Conservation (phyloP, 2,888 invertebrate genomes). For the Apomyelois bistriatella region DNA sequence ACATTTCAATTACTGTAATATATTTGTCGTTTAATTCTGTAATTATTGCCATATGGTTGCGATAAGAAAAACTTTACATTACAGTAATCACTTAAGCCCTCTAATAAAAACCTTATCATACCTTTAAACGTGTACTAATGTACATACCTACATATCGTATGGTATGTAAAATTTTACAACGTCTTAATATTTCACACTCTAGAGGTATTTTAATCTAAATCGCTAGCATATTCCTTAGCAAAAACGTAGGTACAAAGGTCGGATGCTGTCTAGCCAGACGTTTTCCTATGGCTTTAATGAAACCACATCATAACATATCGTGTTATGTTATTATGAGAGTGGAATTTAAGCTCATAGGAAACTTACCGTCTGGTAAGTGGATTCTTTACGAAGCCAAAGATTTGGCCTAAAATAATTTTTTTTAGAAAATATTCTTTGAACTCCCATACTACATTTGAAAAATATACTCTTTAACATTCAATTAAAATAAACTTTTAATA, state of each 20-base stretch:
- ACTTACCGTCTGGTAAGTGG: constrained; percentile 2
- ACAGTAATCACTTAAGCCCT: too few species aligned
- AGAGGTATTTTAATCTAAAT: constrained; percentile 11
- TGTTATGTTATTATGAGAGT: constrained; percentile 38
- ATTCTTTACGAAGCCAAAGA: not conserved
- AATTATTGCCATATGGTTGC: too few species aligned
- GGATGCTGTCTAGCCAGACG: constrained; percentile 44
- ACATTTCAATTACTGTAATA: too few species aligned
- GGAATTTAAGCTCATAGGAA: constrained; percentile 29
- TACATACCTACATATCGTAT: too few species aligned
- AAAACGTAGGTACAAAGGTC: constrained; percentile 24
- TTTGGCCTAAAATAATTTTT: not conserved
- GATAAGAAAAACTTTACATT: too few species aligned
- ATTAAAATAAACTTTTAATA: too few species aligned
- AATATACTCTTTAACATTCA: too few species aligned
- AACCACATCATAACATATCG: constrained; percentile 46
- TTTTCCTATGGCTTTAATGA: constrained; percentile 52
- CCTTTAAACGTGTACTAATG: too few species aligned
- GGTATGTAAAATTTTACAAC: not conserved
- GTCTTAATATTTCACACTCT: constrained; percentile 11
- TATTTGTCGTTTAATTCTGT: too few species aligned
- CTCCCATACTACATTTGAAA: too few species aligned
- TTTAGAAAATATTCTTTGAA: not conserved
- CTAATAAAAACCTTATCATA: too few species aligned
- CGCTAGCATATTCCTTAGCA: constrained; percentile 10